Evolutionary conservation across 53 echinoderm and acorn worm species (phyloP).

Genomic region (Echinarachnius parma): DNA sequence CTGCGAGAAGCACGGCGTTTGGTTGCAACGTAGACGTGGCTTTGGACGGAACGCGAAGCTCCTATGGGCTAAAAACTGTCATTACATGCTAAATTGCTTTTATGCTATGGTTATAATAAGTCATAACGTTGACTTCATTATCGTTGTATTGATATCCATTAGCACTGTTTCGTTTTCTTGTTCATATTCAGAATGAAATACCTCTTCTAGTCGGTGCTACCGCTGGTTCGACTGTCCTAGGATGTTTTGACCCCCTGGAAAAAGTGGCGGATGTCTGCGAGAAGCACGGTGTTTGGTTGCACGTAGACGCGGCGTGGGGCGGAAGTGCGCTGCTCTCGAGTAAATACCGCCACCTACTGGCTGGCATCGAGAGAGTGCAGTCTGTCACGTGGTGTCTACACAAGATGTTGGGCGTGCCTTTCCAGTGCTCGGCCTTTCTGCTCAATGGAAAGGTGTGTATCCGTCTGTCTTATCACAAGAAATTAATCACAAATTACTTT

Average conservation of each 20-base stretch:
- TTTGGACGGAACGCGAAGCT: no score
- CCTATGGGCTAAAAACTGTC: no score
- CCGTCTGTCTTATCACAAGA: no score
- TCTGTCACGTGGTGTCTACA: constrained; percentile 95
- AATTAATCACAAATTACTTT: no score
- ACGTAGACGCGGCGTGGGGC: constrained; percentile 91
- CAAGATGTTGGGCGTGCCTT: constrained; percentile 95
- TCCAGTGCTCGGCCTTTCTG: constrained; percentile 88
- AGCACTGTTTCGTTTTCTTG: no score
- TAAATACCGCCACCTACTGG: constrained; percentile 62
- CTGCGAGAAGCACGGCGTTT: no score
- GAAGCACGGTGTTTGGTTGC: constrained; percentile 66
- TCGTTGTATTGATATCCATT: no score
- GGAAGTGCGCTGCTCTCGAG: constrained; percentile 69
- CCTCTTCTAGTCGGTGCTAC: constrained; percentile 67
- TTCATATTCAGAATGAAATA: constrained; percentile 37
- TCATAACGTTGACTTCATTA: no score
- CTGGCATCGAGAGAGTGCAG: constrained; percentile 76
- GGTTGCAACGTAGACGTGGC: no score
- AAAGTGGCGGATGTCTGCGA: constrained; percentile 67
- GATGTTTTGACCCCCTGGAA: constrained; percentile 65
- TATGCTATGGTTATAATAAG: no score
- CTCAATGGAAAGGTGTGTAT: constrained; percentile 67
- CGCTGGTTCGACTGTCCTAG: constrained; percentile 65
- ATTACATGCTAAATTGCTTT: no score